phyloP scores from a whole-genome alignment of 37 sponge, comb jelly and placozoan genomes.

The Eunapius fragilis region DNA sequence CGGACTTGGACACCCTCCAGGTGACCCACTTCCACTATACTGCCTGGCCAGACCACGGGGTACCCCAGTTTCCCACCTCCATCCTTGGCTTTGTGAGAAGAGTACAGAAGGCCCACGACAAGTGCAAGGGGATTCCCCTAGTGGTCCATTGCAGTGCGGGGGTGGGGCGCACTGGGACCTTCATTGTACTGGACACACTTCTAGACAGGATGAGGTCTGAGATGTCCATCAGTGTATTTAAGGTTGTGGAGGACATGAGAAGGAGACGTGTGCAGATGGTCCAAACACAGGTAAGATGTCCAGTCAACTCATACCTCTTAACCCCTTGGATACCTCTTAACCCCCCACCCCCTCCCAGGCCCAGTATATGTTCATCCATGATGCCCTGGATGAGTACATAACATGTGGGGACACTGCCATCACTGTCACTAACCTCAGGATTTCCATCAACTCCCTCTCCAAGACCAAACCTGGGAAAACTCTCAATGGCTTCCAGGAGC shows the following conservation, averaged over 20 bases:
- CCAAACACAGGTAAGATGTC: constrained; percentile 60
- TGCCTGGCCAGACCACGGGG: constrained; percentile 75
- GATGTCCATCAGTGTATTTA: constrained; percentile 36
- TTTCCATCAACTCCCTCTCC: constrained; percentile 36
- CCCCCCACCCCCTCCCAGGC: constrained; percentile 21
- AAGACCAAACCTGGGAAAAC: constrained; percentile 10
- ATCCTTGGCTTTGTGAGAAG: constrained; percentile 50
- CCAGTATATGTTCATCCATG: constrained; percentile 70
- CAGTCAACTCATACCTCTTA: too few species aligned
- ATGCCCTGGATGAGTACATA: constrained; percentile 57
- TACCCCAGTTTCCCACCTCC: constrained; percentile 70
- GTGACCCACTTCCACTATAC: constrained; percentile 70
- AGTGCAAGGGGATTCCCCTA: constrained; percentile 21
- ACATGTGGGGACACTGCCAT: constrained; percentile 63
- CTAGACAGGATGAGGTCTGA: constrained; percentile 34
- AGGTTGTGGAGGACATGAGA: constrained; percentile 34
- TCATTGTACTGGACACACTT: constrained; percentile 52
- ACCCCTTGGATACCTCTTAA: background rate
- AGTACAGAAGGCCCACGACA: constrained; percentile 38
- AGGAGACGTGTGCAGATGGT: constrained; percentile 44
- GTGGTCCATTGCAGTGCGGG: constrained; percentile 80
- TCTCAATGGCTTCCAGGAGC: constrained; percentile 30
- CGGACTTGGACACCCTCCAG: constrained; percentile 4
- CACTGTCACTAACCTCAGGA: constrained; percentile 28
- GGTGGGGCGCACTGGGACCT: constrained; percentile 66